phyloP scores from a whole-genome alignment of 2,113 vertebrate species.

The Rhizomys pruinosus region DNA sequence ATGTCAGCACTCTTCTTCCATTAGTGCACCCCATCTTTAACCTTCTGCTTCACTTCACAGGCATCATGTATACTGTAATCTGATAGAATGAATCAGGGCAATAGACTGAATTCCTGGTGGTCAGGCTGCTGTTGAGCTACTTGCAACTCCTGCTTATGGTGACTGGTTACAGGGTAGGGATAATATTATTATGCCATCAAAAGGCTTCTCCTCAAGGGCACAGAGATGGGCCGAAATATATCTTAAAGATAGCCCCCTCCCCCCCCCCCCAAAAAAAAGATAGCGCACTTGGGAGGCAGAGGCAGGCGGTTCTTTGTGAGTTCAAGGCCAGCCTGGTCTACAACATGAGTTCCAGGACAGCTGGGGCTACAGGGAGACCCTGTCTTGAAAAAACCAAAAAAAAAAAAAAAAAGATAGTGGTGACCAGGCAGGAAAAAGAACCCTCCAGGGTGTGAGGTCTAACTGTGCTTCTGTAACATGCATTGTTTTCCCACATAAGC shows the following conservation, averaged over 20 bases:
- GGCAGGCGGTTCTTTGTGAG: no score
- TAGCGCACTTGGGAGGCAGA: no score
- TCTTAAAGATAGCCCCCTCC: no score
- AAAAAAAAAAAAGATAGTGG: background rate
- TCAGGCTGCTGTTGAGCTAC: background rate
- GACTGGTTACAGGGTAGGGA: background rate
- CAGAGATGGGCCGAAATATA: background rate
- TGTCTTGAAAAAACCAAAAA: no score
- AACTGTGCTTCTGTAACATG: background rate
- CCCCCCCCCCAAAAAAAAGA: no score
- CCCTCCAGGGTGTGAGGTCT: background rate
- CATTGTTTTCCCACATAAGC: background rate
- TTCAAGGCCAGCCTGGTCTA: no score
- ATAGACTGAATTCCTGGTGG: background rate
- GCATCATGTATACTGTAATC: background rate
- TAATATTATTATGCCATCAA: background rate
- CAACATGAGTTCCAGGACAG: no score
- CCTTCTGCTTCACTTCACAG: background rate
- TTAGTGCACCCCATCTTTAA: background rate
- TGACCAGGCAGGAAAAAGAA: background rate
- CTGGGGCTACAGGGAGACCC: no score
- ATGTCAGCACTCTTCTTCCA: background rate
- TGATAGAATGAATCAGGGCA: background rate
- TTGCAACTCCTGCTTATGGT: background rate
- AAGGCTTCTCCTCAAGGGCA: background rate